Evolutionary conservation across 2,113 vertebrate species (phyloP), one percentile per base, ranked within the genome.

Genomic region (Ceuthmochares aereus): DNA sequence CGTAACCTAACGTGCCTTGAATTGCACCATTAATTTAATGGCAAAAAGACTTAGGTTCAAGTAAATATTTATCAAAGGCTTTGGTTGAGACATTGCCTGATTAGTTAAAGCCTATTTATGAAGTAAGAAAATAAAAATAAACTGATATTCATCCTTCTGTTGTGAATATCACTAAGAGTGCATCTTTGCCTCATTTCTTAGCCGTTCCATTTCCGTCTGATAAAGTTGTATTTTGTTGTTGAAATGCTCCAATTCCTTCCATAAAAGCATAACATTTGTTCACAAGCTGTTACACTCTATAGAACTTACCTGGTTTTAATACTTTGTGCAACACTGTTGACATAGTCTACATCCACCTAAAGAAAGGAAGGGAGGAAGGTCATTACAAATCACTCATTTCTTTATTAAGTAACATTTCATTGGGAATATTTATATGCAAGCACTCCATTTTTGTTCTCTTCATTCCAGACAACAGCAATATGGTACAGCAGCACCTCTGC

Each of bases 271-370:
- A 74, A 52, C 62, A 68, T 21, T 2, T 20, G 9, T 43, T 58
- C 37, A 32, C 8, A 42, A 34, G 19, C 87, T 74, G 34, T 12
- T 23, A 51, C 10, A 59, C 36, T 70, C 32, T 5, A 12, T 2
- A 58, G 25, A 49, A 98, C 98, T 98, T 96, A 99, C 99, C 92
- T 98, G 51, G 74, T 93, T 93, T 89, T 97, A 90, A 99, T 59
- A 78, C 62, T 98, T 83, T 97, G 84, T 89, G 98, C 98, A 79
- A 99, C 36, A 52, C 67, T 96, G 54, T 85, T 90, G 75, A 99
- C 96, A 84, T 98, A 99, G 7, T 95, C 87, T 59, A 58, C 58
- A 72, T 99, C 95, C 68, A 97, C 97, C 99, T 99, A 75, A 95
- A 80, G 95, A 95, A 93, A 94, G 91, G 17, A 90, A 29, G 18